phyloP scores from a whole-genome alignment of 2,888 invertebrate genomes.

The Icerya purchasi region DNA sequence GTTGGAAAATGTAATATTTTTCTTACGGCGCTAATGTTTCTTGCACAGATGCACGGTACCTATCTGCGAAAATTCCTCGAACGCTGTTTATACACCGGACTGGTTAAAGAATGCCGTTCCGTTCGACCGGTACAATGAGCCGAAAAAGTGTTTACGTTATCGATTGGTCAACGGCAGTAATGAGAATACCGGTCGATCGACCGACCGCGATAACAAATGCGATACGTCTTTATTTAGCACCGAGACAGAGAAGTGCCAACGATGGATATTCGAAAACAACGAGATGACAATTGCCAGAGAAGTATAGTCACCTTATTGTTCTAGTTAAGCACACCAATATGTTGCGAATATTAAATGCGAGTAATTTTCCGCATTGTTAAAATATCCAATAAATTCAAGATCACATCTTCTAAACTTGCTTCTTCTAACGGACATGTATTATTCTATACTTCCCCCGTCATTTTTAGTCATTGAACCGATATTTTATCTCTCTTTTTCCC shows the following conservation, averaged over 20 bases:
- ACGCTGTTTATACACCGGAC: slow-evolving; percentile 7
- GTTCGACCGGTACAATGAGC: slow-evolving; percentile 7
- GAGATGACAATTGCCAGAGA: slow-evolving; percentile 40
- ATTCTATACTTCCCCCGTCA: too few species aligned
- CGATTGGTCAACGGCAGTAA: not conserved
- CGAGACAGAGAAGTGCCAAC: slow-evolving; percentile 20
- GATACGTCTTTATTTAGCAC: slow-evolving; percentile 1
- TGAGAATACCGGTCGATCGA: not conserved
- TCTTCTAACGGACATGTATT: too few species aligned
- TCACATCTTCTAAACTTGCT: too few species aligned
- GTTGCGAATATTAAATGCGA: not conserved
- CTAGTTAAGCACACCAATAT: not conserved
- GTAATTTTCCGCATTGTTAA: not conserved
- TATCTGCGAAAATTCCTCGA: slow-evolving; percentile 2
- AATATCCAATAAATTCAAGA: too few species aligned
- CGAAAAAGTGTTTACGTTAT: slow-evolving; percentile 11
- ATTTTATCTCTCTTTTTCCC: too few species aligned
- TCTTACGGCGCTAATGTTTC: not conserved
- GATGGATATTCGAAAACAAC: slow-evolving; percentile 26
- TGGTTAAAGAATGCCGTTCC: slow-evolving; percentile 16
- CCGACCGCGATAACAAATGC: not conserved
- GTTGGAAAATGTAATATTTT: too few species aligned
- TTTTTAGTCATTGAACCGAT: too few species aligned
- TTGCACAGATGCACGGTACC: slow-evolving; percentile 9
- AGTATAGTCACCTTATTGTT: slow-evolving; percentile 28